Base-by-base conservation (phyloP, 2,797 vertebrate species). In the Sarcophilus harrisii region DNA sequence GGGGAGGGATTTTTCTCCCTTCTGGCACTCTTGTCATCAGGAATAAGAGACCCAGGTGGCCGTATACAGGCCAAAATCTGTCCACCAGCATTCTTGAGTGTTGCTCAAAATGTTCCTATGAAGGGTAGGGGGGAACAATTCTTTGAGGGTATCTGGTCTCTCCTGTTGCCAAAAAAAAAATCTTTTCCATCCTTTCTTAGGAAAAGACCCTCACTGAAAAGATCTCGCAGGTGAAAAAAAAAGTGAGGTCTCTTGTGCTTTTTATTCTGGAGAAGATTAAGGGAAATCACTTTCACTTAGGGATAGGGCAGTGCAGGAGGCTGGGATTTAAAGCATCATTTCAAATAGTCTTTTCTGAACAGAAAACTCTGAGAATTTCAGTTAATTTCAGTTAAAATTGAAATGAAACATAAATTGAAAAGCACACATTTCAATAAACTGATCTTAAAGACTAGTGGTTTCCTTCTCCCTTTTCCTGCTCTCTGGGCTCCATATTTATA, bases 401-500 rank as follows among this genome's bases (percentile, higher is more conserved):
- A 92, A 97, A 97, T 97, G 97, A 87, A 92, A 93, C 96, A 97
- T 81, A 0, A 97, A 98, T 96, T 96, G 97, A 98, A 98, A 98
- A 97, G 96, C 91, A 94, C 97, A 98, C 98, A 98, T 98, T 97
- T 97, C 98, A 98, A 97, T 97, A 98, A 98, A 97, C 96, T 97
- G 95, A 96, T 98, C 98, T 98, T 98, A 98, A 98, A 98, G 98
- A 93, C 92, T 97, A 92, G 57, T 54, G 24, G 55, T 96, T 97
- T 90, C 92, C 90, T 93, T 97, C 95, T 97, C 38, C 12, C 4
- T 38, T 54, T 27, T 5, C 24, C 18, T 73, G 5, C 16, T 30
- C 16, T 1, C 32, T 95, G 96, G 96, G 91, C 98, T 98, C 94
- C 92, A 96, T 98, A 98, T 98, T 98, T 97, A 97, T 96, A 97